Evolutionary conservation across 2,797 vertebrate genomes (phyloP).

Genomic region (Intellagama lesueurii): DNA sequence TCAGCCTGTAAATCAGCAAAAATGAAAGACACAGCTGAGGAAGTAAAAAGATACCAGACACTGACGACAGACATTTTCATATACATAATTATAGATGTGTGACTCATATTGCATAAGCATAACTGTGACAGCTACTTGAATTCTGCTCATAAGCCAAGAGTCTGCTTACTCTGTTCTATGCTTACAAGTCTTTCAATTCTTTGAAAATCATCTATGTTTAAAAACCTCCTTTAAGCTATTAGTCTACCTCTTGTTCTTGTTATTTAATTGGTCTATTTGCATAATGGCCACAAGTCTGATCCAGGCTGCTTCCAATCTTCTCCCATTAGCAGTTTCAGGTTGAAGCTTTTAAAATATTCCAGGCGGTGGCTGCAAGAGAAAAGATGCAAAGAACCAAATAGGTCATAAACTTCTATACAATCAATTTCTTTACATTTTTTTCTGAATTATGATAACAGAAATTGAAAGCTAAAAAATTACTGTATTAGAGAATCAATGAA

Average conservation of each 20-base stretch:
- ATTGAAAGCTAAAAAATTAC: not conserved
- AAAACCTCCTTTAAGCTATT: not conserved
- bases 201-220: not conserved
- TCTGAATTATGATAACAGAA: not conserved
- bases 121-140: not conserved
- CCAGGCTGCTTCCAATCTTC: conserved; percentile 76
- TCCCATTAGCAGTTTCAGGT: conserved; percentile 69
- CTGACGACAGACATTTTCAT: not conserved
- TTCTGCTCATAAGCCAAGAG: not conserved
- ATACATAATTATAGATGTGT: not conserved
- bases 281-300: conserved; percentile 72
- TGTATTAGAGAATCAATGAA: not conserved
- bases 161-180: not conserved
- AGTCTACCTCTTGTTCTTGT: not conserved
- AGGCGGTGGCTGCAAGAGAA: conserved; percentile 76
- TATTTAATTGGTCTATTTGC: conserved; percentile 15
- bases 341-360: conserved; percentile 77
- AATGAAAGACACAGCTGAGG: not conserved
- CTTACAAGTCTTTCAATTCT: not conserved
- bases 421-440: not conserved
- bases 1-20: not conserved
- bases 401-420: not conserved
- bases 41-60: not conserved
- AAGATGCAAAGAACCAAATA: not conserved
- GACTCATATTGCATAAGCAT: not conserved